Evolutionary conservation across 2,113 vertebrate species (phyloP).

Genomic region (Corythaeola cristata): DNA sequence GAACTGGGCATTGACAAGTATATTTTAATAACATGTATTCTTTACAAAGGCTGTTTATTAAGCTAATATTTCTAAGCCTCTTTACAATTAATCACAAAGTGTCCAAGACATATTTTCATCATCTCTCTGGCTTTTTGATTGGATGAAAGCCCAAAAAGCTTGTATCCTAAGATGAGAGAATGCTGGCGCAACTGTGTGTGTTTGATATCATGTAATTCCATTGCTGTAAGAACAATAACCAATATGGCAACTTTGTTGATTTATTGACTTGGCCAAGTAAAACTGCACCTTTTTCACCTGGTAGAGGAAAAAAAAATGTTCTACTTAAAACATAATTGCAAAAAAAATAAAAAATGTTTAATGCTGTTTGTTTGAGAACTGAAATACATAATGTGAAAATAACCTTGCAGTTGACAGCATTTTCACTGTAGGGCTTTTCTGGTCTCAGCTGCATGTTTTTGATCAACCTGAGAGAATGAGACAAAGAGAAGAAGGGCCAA

Average conservation of each 20-base stretch:
- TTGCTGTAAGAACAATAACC: not conserved
- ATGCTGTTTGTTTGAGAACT: not conserved
- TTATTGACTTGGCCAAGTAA: not conserved
- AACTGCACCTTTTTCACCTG: not conserved
- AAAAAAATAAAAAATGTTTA: not conserved
- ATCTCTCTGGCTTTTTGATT: not conserved
- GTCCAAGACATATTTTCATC: not conserved
- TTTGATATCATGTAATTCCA: not conserved
- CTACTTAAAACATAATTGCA: not conserved
- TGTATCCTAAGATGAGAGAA: not conserved
- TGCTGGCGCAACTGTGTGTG: not conserved
- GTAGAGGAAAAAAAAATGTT: not conserved
- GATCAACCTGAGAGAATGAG: not conserved
- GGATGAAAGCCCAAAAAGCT: not conserved
- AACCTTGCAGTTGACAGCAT: not conserved
- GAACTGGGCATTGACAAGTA: not conserved
- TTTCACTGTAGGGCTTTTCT: not conserved
- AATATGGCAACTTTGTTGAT: not conserved
- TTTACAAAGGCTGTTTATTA: not conserved
- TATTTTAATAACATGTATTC: not conserved
- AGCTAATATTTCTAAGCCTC: not conserved
- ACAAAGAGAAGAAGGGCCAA: not conserved
- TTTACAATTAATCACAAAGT: not conserved
- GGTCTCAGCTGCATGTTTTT: not conserved
- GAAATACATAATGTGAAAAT: not conserved